Evolutionary conservation across 2,113 vertebrate genomes (phyloP).

Genomic region (Microtus montanus): DNA sequence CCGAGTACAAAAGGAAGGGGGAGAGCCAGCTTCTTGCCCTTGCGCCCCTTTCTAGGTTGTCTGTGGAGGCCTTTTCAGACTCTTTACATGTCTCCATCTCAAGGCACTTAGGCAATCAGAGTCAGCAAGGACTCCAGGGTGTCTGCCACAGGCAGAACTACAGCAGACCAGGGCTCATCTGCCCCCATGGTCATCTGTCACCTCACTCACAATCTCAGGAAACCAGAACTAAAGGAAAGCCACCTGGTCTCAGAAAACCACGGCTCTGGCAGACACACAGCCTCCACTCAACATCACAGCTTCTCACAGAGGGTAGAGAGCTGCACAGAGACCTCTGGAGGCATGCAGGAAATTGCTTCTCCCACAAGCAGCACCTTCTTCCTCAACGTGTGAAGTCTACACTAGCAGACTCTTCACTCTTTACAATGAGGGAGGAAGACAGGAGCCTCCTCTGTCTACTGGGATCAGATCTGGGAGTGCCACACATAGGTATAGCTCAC

Average conservation of each 20-base stretch:
- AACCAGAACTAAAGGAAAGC: not conserved
- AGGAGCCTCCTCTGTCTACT: not conserved
- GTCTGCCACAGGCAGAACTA: too few species aligned
- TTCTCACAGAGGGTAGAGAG: not conserved
- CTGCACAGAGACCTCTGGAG: not conserved
- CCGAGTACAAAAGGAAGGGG: accelerated
- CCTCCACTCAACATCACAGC: not conserved
- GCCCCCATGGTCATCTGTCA: accelerated
- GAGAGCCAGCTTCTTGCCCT: not conserved
- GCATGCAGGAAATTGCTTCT: not conserved
- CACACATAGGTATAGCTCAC: not conserved
- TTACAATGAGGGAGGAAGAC: not conserved
- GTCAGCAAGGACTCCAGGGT: accelerated
- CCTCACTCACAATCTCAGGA: not conserved
- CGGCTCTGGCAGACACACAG: not conserved
- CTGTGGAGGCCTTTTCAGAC: not conserved
- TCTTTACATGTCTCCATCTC: too few species aligned
- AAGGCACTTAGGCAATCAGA: not conserved
- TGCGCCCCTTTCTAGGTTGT: not conserved
- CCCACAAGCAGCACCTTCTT: not conserved
- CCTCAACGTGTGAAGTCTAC: not conserved
- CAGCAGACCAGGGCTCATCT: not conserved
- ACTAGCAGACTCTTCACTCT: too few species aligned
- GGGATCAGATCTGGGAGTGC: too few species aligned
- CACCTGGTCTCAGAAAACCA: not conserved